Conservation (phyloP, 2,888 invertebrate species). For the Bembecia ichneumoniformis region DNA sequence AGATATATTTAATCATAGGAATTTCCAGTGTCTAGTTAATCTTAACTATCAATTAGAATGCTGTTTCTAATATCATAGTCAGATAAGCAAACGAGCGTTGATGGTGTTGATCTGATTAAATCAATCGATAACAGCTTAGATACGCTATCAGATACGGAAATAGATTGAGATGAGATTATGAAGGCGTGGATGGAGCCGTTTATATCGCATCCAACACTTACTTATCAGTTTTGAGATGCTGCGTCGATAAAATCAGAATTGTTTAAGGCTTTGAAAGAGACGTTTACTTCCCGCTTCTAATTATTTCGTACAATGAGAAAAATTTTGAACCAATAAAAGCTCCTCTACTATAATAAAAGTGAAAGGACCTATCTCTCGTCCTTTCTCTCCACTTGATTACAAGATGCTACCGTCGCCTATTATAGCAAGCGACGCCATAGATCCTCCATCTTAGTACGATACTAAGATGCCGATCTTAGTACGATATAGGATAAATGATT, state of each 20-base stretch:
- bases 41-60: background rate
- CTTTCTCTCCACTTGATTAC: no score
- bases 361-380: no score
- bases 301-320: no score
- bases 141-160: conserved; percentile 26
- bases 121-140: conserved; percentile 16
- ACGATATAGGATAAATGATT: no score
- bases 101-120: conserved; percentile 23
- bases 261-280: background rate
- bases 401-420: no score
- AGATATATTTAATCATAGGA: background rate
- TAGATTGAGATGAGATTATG: conserved; percentile 4
- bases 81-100: conserved; percentile 20
- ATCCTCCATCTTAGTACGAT: no score
- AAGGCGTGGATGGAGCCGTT: background rate
- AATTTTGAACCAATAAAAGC: no score
- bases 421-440: no score
- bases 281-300: no score
- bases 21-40: background rate
- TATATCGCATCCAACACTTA: background rate
- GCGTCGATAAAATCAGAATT: background rate
- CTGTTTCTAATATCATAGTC: background rate
- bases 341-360: no score
- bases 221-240: background rate
- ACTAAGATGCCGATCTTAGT: no score